Evolutionary conservation across 2,888 invertebrate species (phyloP).

Genomic region (Hedychridium roseum): DNA sequence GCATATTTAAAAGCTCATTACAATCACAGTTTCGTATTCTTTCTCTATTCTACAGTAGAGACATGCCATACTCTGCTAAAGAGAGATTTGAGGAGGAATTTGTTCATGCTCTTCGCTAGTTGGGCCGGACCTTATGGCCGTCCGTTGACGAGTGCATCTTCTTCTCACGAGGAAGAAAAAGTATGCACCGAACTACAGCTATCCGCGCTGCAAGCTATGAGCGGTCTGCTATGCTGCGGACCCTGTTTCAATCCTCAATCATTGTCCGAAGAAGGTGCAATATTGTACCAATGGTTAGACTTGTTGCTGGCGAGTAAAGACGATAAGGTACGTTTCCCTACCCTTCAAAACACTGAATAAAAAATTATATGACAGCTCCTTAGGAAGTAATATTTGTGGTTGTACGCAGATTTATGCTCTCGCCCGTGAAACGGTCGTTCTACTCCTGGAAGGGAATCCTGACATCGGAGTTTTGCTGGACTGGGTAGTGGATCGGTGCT

Average conservation of each 20-base stretch:
- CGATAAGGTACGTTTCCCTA: conserved; percentile 72
- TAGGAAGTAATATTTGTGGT: conserved; percentile 1
- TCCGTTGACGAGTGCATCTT: conserved; percentile 65
- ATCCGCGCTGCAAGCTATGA: conserved; percentile 83
- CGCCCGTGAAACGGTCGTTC: conserved; percentile 91
- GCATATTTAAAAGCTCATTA: too few relatives aligned
- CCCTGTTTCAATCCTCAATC: conserved; percentile 89
- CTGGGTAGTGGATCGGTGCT: conserved; percentile 98
- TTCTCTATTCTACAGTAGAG: conserved; percentile 74
- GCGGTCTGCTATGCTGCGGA: conserved; percentile 94
- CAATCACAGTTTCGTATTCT: background rate
- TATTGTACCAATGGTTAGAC: conserved; percentile 93
- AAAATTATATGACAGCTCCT: background rate
- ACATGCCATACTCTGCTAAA: conserved; percentile 85
- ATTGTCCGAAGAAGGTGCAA: conserved; percentile 88
- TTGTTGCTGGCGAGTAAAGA: conserved; percentile 87
- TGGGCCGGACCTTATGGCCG: conserved; percentile 92
- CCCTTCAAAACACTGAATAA: too few relatives aligned
- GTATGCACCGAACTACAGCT: conserved; percentile 65
- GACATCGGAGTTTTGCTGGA: conserved; percentile 91
- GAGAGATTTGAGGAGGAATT: conserved; percentile 82
- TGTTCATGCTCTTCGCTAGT: conserved; percentile 91
- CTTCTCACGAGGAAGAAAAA: conserved; percentile 53
- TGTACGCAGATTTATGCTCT: conserved; percentile 80
- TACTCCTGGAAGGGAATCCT: conserved; percentile 93